These are phyloP conservation scores for Ispidina lecontei DNA, from an alignment of 2,797 vertebrate genomes.

Conservation along the genomic window DNA sequence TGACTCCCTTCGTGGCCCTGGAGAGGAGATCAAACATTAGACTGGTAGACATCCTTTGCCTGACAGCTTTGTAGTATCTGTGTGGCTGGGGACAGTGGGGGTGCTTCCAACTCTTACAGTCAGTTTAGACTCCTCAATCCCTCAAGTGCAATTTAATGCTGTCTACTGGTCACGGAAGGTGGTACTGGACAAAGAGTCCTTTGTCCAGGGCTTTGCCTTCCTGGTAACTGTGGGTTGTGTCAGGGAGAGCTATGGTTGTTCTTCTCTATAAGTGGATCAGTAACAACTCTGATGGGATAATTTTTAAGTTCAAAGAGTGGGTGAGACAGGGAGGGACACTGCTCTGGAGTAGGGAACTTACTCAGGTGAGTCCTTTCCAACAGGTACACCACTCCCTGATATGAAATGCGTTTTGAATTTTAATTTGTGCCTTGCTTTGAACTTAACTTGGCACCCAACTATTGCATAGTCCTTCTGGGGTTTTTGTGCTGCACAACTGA, in stretches of 20 bases:
- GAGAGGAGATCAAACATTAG: neutral
- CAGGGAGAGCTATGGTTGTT: neutral
- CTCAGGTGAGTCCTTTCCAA: conserved; percentile 14
- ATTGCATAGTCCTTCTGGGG: neutral
- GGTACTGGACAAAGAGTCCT: neutral
- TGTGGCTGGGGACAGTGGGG: neutral
- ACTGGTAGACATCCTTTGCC: neutral
- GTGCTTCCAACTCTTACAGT: neutral
- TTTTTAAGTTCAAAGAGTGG: conserved; percentile 4
- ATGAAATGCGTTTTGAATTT: neutral
- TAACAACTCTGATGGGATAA: neutral
- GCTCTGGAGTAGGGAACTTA: neutral
- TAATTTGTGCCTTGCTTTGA: conserved; percentile 44
- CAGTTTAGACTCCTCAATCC: neutral
- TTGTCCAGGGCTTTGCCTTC: neutral
- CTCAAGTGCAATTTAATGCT: neutral
- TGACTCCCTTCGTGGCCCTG: neutral
- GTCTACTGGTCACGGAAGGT: neutral
- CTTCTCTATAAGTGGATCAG: neutral
- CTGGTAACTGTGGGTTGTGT: neutral
- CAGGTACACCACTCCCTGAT: conserved; percentile 38
- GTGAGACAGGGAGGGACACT: conserved; percentile 9
- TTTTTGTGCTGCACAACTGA: neutral
- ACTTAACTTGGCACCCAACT: neutral
- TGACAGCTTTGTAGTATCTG: neutral